Evolutionary conservation across 2,888 invertebrate species (phyloP), one percentile per base, ranked within the genome.

Genomic region (Timema podura): DNA sequence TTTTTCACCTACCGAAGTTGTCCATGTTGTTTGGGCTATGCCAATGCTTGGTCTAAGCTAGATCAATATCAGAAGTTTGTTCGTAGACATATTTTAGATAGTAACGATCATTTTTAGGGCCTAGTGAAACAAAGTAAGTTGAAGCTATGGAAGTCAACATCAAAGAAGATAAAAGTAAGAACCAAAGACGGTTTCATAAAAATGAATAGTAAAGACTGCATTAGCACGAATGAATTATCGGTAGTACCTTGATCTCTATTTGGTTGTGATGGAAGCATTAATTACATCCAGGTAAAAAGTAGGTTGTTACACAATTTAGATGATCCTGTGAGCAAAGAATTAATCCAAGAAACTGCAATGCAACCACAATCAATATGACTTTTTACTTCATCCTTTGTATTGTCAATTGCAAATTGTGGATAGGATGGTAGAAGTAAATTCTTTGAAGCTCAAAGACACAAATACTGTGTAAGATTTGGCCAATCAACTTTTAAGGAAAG

Each of bases 11-110:
- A 3, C 7, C 16, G 16, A 16, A 61, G 61, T 61, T 44, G 61
- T 45, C 45, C 61, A 61, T 16, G 61, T 16, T 61, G 61, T 61
- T 61, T 9, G 61, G 1, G 16, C 61, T 8, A 61, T 16, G 61
- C 61, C 61, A 61, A 10, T 9, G 7, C 2, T 61, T 16, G 61
- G 15, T 61, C 45, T 61, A n/a, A n/a, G n/a, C n/a, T n/a, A 45
- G 61, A 61, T 7, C 61, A 61, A 45, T 61, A 61, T 45, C 61
- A 61, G 61, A 61, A 61, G 16, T 16, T 30, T 61, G 61, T 61
- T 61, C 7, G 61, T 61, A 16, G 16, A 16, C 2, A 16, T 61
- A 61, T 16, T 16, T 7, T 61, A 11, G 61, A 61, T 44, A 16
- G 61, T 7, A 61, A 30, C 1, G 6, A 16, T 44, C 0, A 16